Conservation (phyloP, 1,140 invertebrate genomes). For the Microvelia longipes region DNA sequence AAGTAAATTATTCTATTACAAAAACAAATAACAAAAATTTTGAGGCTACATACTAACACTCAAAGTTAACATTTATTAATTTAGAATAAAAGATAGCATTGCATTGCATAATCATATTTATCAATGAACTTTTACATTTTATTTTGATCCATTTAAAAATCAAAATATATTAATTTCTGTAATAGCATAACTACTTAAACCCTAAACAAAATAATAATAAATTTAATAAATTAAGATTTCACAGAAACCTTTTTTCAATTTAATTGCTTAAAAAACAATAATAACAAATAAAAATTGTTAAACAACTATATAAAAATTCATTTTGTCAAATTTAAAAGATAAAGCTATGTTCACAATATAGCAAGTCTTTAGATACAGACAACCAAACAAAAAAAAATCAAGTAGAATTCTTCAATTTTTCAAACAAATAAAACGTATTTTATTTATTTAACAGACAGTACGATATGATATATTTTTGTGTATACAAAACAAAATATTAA, state of each 20-base stretch:
- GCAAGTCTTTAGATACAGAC: too few species aligned
- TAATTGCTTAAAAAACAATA: background rate
- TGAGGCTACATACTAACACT: background rate
- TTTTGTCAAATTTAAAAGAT: too few species aligned
- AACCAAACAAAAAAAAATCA: too few species aligned
- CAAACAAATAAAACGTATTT: too few species aligned
- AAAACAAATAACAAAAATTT: too few species aligned
- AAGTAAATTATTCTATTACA: too few species aligned
- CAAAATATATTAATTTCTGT: background rate
- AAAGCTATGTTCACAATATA: too few species aligned
- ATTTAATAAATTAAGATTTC: background rate
- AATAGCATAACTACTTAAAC: background rate
- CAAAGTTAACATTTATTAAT: background rate
- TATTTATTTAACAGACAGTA: too few species aligned
- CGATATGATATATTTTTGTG: too few species aligned
- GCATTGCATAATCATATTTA: background rate
- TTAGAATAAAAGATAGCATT: background rate
- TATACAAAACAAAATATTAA: too few species aligned
- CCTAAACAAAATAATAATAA: background rate
- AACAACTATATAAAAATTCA: too few species aligned
- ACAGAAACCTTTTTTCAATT: background rate
- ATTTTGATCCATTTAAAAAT: background rate
- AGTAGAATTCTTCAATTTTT: too few species aligned
- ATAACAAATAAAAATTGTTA: background rate
- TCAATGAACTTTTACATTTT: background rate